Evolutionary conservation across 2,797 vertebrate genomes (phyloP), one percentile per base, ranked within the genome.

Genomic region (Vultur gryphus): DNA sequence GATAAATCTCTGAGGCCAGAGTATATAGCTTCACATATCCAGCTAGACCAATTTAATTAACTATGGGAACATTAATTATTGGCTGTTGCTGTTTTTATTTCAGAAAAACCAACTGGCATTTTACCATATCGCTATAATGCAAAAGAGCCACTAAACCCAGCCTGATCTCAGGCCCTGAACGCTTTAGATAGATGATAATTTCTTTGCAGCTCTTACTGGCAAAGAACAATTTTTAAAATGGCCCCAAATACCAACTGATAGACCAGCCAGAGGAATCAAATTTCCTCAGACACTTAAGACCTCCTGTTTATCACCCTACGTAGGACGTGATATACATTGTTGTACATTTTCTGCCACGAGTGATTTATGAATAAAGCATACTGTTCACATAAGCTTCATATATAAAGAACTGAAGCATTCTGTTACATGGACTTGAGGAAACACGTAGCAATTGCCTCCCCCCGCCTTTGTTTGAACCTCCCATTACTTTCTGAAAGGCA

Each of bases 181-280:
- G 1, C 54, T 89, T 89, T 5, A 81, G 84, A 89, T 51, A 64
- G 73, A 92, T 90, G 52, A 20, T 28, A 13, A 70, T 75, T 87
- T 59, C 94, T 80, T 52, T 57, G 58, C 64, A 69, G 83, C 75
- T 89, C 66, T 90, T 95, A 77, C 84, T 58, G 81, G 89, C 73
- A 92, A 81, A 70, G 52, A 78, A 23, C 89, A 78, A 28, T 51
- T 75, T 89, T 86, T n/a, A 20, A 88, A 86, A 81, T 39, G 52
- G 44, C 39, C 77, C 16, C 70, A 71, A 44, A 54, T 17, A 58
- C 33, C 58, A 24, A 17, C 17, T 10, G 49, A 66, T 4, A 54
- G 73, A 44, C 28, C 29, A 43, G 77, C 46, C 16, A 54, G 25
- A 70, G 10, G 49, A 71, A 70, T 16, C 19, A 39, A 8, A 76